Base-by-base conservation (phyloP, 53 echinoderm and acorn worm genomes). In the Henricia sp. region DNA sequence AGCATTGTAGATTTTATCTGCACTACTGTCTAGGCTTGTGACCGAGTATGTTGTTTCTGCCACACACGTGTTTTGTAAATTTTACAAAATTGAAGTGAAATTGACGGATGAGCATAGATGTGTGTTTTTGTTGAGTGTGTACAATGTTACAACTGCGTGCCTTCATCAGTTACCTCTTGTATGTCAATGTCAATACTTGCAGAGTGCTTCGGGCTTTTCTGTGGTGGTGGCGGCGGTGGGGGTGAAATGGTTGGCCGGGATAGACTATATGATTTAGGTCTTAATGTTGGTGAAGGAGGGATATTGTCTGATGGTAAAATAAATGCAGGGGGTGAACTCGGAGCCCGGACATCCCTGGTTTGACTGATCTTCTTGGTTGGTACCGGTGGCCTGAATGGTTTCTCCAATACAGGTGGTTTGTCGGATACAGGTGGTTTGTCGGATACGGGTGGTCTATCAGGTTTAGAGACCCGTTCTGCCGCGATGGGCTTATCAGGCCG, bases 211-310 rank as follows among this genome's bases (percentile, higher is more conserved):
- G 44, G 78, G 58, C 44, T 62, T 64, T 70, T 87, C 67, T 52
- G 86, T 35, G 30, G 33, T 6, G 67, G 88, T 9, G 76, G 88
- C 36, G 78, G 88, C 6, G 58, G 78, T 27, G 69, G 88, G 46
- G 80, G 88, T 11, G 82, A 71, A 41, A 71, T 78, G 36, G 80
- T 80, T 16, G 80, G 50, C 21, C 70, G 82, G 32, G 71, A 50
- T 57, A 80, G 88, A 55, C 44, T 80, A 13, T 69, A 60, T 48
- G 88, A 80, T 70, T 80, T 80, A 17, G 64, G 80, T 80, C 80
- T 23, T 32, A 80, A 24, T 24, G 80, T 80, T 20, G 80, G 80
- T 6, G 80, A 80, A 13, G 80, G 80, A 25, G 80, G 80, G 19
- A 64, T 25, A 14, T 48, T 63, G 2, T 80, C 80, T 25, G 24